A percentile compares a stretch with the other conserved stretches of the same genome.
Conservation (phyloP, 1,140 invertebrate species). For the Heliconius hewitsoni region DNA sequence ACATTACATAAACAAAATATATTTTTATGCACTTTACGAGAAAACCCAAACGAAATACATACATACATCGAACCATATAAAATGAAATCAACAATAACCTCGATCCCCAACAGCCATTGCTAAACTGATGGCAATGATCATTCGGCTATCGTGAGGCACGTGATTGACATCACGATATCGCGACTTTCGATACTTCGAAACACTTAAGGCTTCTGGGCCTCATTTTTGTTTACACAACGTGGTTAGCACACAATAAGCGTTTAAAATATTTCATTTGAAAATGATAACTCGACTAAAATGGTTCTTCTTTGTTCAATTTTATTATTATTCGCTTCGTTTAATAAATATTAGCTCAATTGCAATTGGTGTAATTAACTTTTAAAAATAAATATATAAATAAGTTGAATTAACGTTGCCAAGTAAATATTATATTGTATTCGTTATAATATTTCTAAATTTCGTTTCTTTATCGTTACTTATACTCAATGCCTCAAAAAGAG, state of each 20-base stretch:
- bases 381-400: too few relatives aligned
- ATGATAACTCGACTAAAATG: background rate
- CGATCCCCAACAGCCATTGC: slow-evolving; percentile 24
- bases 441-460: background rate
- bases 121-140: background rate
- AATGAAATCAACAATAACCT: background rate
- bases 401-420: too few relatives aligned
- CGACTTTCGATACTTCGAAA: slow-evolving; percentile 33
- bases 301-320: background rate
- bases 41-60: too few relatives aligned
- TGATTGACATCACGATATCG: slow-evolving; percentile 33
- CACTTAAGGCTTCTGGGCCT: slow-evolving; percentile 24
- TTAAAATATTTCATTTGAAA: background rate
- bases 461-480: too few relatives aligned
- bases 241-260: slow-evolving; percentile 19
- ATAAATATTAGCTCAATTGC: background rate
- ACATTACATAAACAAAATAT: background rate
- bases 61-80: background rate
- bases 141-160: slow-evolving; percentile 21
- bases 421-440: background rate
- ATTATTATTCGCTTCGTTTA: background rate
- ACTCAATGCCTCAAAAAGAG: too few relatives aligned
- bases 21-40: too few relatives aligned
- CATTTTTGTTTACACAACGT: slow-evolving; percentile 29
- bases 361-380: background rate